phyloP scores from a whole-genome alignment of 2,113 vertebrate species.

The Microtus richardsoni region DNA sequence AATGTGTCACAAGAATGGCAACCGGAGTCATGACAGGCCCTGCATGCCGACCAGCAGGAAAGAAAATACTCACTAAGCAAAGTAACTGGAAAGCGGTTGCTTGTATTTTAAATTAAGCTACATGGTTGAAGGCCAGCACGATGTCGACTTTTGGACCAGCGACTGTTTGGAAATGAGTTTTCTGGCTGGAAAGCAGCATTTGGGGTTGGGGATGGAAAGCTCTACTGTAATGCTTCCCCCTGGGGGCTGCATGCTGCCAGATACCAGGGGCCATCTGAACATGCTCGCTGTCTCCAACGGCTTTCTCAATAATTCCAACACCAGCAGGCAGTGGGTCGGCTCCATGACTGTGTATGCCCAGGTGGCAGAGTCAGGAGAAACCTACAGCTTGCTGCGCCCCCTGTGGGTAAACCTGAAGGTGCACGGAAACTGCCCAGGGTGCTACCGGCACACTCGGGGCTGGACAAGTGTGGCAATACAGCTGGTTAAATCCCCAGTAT shows the following conservation, averaged over 20 bases:
- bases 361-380: constrained; percentile 39
- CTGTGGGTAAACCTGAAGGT: not conserved
- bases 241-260: constrained; percentile 66
- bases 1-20: constrained; percentile 66
- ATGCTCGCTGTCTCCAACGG: constrained; percentile 47
- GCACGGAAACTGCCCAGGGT: not conserved
- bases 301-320: constrained; percentile 71
- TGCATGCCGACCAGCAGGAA: constrained; percentile 70
- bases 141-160: constrained; percentile 74
- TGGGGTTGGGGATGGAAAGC: constrained; percentile 67
- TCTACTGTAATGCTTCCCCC: constrained; percentile 41
- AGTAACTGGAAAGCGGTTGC: constrained; percentile 73
- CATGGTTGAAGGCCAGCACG: constrained; percentile 74
- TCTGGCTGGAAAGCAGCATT: constrained; percentile 68
- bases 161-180: constrained; percentile 71
- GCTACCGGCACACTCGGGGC: not conserved
- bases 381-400: not conserved
- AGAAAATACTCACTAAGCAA: constrained; percentile 77
- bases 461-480: not conserved
- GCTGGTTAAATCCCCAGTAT: constrained; percentile 52
- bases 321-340: constrained; percentile 26
- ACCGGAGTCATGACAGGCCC: constrained; percentile 57
- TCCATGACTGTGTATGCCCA: not conserved
- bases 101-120: constrained; percentile 74
- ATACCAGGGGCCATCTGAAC: constrained; percentile 30